Conservation (phyloP, 30 jellyfish, hydroid and myxozoan genomes). For the Aurelia aurita complex sp. Pacific region DNA sequence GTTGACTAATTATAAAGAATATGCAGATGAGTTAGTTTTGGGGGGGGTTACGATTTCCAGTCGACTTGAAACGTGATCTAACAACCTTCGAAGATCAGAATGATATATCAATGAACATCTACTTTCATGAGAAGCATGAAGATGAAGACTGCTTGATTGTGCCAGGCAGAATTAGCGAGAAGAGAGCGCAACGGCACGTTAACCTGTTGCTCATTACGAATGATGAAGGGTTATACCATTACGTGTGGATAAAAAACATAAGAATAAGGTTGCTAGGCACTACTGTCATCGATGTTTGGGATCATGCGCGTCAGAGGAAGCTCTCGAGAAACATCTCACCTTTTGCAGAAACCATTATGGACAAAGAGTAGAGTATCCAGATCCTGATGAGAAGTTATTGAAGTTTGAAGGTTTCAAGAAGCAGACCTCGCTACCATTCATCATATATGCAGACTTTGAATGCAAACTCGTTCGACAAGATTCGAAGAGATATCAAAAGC, state of each 20-base stretch:
- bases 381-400: not conserved
- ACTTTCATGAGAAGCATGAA: not conserved
- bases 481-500: not conserved
- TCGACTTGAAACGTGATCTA: not conserved
- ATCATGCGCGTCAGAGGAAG: not conserved
- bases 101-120: slow-evolving; percentile 15
- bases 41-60: not conserved
- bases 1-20: not conserved
- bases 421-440: not conserved
- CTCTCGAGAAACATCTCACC: not conserved
- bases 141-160: not conserved
- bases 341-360: not conserved
- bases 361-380: not conserved
- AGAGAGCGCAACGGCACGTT: not conserved
- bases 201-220: not conserved
- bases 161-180: not conserved
- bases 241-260: not conserved
- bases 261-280: not conserved
- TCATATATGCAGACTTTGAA: slow-evolving; percentile 12
- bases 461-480: not conserved
- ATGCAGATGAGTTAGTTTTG: slow-evolving; percentile 1
- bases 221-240: not conserved
- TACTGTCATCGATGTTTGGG: not conserved
- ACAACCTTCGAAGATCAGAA: slow-evolving; percentile 1
- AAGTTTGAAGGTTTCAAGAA: not conserved